Conservation (phyloP, 2,888 invertebrate genomes). For the Leucoptera coffeella region DNA sequence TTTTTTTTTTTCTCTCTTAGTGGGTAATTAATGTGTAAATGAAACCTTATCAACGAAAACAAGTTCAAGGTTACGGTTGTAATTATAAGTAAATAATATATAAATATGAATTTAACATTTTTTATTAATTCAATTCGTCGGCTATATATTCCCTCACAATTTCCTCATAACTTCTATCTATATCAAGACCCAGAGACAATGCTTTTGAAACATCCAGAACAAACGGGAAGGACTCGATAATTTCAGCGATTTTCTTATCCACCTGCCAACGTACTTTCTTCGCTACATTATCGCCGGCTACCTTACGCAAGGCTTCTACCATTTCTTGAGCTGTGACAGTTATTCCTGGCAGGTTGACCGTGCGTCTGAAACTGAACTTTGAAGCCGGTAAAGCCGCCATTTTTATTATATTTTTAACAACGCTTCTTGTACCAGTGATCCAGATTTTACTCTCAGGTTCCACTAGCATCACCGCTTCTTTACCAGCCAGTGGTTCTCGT, state of each 20-base stretch:
- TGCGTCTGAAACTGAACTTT: slow-evolving; percentile 17
- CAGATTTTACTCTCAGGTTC: slow-evolving; percentile 17
- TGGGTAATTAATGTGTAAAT: too few relatives aligned
- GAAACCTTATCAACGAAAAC: too few relatives aligned
- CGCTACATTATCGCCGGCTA: slow-evolving; percentile 18
- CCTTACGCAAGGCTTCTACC: slow-evolving; percentile 17
- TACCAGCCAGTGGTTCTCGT: slow-evolving; percentile 26
- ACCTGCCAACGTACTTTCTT: slow-evolving; percentile 15
- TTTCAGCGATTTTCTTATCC: slow-evolving; percentile 16
- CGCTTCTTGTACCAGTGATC: slow-evolving; percentile 23
- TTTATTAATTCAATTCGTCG: slow-evolving; percentile 9
- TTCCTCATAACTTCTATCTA: slow-evolving; percentile 19
- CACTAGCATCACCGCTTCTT: slow-evolving; percentile 18
- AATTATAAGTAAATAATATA: too few relatives aligned
- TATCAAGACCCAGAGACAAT: slow-evolving; percentile 20
- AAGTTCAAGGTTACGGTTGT: too few relatives aligned
- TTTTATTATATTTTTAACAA: slow-evolving; percentile 20
- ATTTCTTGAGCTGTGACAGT: slow-evolving; percentile 19
- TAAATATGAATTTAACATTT: too few relatives aligned
- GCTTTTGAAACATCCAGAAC: slow-evolving; percentile 22
- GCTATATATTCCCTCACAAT: slow-evolving; percentile 19
- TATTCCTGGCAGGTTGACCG: slow-evolving; percentile 25
- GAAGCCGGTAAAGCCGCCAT: slow-evolving; percentile 15
- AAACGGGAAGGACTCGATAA: slow-evolving; percentile 22
- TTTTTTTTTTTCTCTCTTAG: too few relatives aligned